These are phyloP conservation scores for Atta colombica DNA, from an alignment of 1,140 invertebrate genomes.

Conservation along the genomic window DNA sequence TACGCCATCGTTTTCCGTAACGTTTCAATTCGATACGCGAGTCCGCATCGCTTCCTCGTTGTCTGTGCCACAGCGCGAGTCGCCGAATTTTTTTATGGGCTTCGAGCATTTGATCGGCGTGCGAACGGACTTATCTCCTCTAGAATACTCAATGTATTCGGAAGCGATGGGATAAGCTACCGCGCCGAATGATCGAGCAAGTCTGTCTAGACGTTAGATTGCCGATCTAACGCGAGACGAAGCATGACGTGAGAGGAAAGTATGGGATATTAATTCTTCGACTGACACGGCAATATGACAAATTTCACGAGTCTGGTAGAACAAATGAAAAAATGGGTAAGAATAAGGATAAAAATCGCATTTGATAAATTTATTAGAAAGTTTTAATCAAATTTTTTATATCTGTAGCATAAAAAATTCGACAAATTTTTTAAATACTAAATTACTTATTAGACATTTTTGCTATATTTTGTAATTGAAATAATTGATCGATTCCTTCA, in stretches of 20 bases:
- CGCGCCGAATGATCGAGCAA: constrained; percentile 1
- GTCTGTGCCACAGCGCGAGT: constrained; percentile 24
- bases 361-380: not conserved
- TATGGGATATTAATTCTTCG: constrained; percentile 4
- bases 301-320: not conserved
- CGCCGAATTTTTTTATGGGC: constrained; percentile 31
- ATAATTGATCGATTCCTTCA: not conserved
- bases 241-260: not conserved
- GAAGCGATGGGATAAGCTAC: constrained; percentile 23
- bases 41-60: constrained; percentile 23
- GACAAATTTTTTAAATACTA: not conserved
- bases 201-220: constrained; percentile 8
- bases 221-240: constrained; percentile 10
- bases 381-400: not conserved
- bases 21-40: constrained; percentile 70
- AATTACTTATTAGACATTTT: not conserved
- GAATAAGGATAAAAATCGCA: not conserved
- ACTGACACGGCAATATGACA: not conserved
- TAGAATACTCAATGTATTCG: not conserved
- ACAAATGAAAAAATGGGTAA: not conserved
- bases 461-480: not conserved
- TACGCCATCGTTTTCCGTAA: constrained; percentile 69
- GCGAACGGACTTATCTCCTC: constrained; percentile 6
- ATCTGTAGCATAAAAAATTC: not conserved
- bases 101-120: constrained; percentile 44